Evolutionary conservation across 1,140 invertebrate species (phyloP).

Genomic region (Lucilia cuprina): DNA sequence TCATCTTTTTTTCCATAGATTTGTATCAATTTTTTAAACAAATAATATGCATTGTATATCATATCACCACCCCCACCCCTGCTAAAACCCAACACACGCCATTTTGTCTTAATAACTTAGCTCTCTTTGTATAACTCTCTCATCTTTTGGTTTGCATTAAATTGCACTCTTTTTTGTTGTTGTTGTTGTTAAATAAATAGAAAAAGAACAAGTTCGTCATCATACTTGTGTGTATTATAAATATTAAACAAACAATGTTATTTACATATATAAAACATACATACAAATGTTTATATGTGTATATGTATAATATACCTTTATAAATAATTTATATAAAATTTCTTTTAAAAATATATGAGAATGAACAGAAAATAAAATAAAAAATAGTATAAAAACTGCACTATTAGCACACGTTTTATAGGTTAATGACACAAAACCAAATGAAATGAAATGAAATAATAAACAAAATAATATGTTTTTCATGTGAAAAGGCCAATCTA

Average conservation of each 20-base stretch:
- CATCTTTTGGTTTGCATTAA: neutral
- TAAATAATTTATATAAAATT: neutral
- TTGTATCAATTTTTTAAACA: too few relatives aligned
- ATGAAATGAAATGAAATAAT: slow-evolving; percentile 14
- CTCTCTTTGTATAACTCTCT: neutral
- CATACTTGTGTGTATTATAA: neutral
- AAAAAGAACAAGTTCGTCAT: neutral
- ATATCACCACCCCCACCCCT: too few relatives aligned
- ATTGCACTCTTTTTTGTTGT: too few relatives aligned
- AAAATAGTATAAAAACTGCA: neutral
- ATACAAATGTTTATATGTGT: neutral
- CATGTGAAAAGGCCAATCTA: neutral
- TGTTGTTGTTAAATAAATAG: neutral
- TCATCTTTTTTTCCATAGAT: neutral
- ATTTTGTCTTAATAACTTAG: neutral
- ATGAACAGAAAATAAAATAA: neutral
- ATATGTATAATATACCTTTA: neutral
- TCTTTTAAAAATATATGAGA: neutral
- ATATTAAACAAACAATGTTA: slow-evolving; percentile 2
- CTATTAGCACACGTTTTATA: slow-evolving; percentile 27
- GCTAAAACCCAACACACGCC: too few relatives aligned
- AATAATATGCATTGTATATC: too few relatives aligned
- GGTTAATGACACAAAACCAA: slow-evolving; percentile 32
- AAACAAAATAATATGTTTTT: neutral
- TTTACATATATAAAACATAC: neutral